Percentiles rank a stretch among this genome's conserved stretches.
Conservation (phyloP, 2,797 vertebrate genomes). For the Parauchenoglanis ngamensis region DNA sequence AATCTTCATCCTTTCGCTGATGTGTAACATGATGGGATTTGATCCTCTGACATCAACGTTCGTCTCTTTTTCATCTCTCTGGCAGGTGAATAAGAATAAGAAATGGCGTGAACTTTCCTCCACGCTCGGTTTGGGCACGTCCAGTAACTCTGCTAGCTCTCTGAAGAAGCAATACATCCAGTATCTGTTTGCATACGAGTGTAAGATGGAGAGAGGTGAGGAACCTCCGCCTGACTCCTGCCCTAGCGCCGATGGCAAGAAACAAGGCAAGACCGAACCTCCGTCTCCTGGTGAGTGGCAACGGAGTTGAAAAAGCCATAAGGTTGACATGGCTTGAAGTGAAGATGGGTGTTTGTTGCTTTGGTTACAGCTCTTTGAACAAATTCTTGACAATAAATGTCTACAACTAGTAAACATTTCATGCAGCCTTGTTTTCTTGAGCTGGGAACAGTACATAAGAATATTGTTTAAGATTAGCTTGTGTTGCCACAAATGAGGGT, state of each 20-base stretch:
- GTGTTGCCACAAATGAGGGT: not conserved
- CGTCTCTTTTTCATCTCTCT: not conserved
- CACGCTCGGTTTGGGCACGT: constrained; percentile 86
- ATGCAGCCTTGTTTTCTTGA: not conserved
- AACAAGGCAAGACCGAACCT: constrained; percentile 88
- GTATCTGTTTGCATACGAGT: constrained; percentile 97
- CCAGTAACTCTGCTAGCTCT: constrained; percentile 92
- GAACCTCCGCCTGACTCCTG: constrained; percentile 87
- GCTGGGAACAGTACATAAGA: not conserved
- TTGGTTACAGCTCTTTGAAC: not conserved
- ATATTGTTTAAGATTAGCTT: not conserved
- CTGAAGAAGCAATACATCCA: constrained; percentile 98
- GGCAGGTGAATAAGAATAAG: constrained; percentile 95
- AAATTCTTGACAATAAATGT: not conserved
- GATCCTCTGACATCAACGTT: not conserved
- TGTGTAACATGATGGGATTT: not conserved
- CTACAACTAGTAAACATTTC: not conserved
- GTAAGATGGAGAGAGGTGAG: constrained; percentile 93
- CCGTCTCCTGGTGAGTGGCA: constrained; percentile 88
- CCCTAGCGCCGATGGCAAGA: constrained; percentile 81
- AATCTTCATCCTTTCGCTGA: not conserved
- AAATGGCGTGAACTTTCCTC: constrained; percentile 93
- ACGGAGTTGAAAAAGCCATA: not conserved
- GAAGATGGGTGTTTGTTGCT: not conserved
- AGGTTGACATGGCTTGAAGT: not conserved